These are phyloP conservation scores for Brotula barbata DNA, from an alignment of 2,797 vertebrate genomes.

Conservation along the genomic window DNA sequence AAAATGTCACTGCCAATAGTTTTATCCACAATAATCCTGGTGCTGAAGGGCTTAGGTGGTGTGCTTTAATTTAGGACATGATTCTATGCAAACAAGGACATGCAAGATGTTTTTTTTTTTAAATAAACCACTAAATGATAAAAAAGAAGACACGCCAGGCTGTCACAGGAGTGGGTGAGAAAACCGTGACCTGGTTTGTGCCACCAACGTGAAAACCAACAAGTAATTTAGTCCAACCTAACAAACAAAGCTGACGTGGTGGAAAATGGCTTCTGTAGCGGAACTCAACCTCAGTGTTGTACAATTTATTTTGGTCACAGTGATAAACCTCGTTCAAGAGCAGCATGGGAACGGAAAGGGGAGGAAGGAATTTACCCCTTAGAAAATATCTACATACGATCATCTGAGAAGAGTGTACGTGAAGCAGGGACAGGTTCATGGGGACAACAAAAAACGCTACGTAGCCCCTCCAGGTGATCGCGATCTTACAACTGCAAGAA, in stretches of 20 bases:
- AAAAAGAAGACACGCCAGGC: conserved; percentile 24
- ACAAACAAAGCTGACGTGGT: conserved; percentile 29
- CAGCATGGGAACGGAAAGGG: conserved; percentile 3
- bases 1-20: conserved; percentile 58
- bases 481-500: too few species aligned
- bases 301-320: conserved; percentile 41
- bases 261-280: conserved; percentile 16
- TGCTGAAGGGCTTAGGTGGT: conserved; percentile 52
- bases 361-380: neutral
- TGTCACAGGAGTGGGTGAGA: conserved; percentile 12
- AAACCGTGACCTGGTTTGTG: conserved; percentile 19
- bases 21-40: conserved; percentile 57
- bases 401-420: too few species aligned
- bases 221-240: conserved; percentile 11
- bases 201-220: conserved; percentile 16
- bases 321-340: conserved; percentile 16
- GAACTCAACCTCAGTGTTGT: conserved; percentile 13
- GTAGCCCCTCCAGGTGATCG: too few species aligned
- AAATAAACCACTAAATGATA: conserved; percentile 25
- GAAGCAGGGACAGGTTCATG: too few species aligned
- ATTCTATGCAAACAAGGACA: conserved; percentile 37
- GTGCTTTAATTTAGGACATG: conserved; percentile 60
- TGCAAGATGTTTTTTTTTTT: conserved; percentile 7
- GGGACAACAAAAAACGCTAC: too few species aligned
- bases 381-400: neutral